Evolutionary conservation across 2,888 invertebrate genomes (phyloP), one percentile per base, ranked within the genome.

Genomic region (Himalopsyche japonica): DNA sequence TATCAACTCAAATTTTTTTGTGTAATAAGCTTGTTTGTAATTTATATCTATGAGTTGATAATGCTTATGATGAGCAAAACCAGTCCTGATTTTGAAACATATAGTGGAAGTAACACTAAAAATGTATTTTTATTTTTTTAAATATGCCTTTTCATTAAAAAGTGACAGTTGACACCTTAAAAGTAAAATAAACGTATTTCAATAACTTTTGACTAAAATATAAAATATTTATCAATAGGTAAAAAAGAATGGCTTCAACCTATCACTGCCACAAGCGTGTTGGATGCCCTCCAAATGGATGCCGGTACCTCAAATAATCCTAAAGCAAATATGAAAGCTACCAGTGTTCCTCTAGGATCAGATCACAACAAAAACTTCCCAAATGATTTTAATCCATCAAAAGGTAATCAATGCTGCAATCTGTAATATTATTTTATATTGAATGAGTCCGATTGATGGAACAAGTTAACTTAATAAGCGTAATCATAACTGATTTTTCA

Each of bases 231-330:
- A 43, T 79, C 27, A 76, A 43, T 43, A 86, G 85, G 79, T 43
- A 86, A 86, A 47, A 86, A 86, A 70, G 76, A 81, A n/a, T 86
- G 85, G 85, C 82, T 86, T 10, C 85, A 86, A 47, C 85, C 85
- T 18, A 82, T 86, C 18, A 86, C 85, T 30, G 84, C 85, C 20
- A 86, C 85, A 1, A 86, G 85, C 80, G 85, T 86, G 3, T 57
- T 86, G 80, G 85, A 86, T 47, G 83, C 85, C 27, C 80, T 86
- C 2, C 85, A 86, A 47, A 86, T 86, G 85, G 85, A 86, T 79
- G 83, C 82, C 4, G 84, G 84, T 10, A 57, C 81, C n/a, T 85
- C 85, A 4, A 64, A 32, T 34, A 82, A 49, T 20, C 78, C 82
- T 64, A 64, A 43, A 76, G 37, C 79, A 30, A 79, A 83, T 81